Evolutionary conservation across 2,888 invertebrate species (phyloP).

Genomic region (Nomada flava): DNA sequence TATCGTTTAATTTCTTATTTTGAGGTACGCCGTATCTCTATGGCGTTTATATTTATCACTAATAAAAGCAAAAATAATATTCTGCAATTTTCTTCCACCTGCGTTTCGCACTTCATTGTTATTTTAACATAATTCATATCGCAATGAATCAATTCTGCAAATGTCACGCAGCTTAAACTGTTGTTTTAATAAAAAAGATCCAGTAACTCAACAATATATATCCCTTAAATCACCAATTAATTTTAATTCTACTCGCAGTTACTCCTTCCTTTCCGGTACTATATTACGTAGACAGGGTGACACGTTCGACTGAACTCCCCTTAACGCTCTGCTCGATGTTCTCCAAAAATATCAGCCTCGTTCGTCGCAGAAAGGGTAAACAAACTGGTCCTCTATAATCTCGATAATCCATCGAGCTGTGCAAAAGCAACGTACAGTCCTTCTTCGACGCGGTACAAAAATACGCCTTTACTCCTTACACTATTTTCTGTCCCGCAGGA

Average conservation of each 20-base stretch:
- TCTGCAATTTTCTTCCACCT: no score
- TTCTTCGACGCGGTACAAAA: constrained; percentile 21
- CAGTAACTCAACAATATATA: neutral
- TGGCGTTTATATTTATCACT: no score
- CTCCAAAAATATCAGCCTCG: constrained; percentile 64
- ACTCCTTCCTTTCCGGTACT: neutral
- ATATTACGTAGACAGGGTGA: constrained; percentile 11
- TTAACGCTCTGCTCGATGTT: constrained; percentile 18
- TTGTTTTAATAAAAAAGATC: neutral
- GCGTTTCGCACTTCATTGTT: no score
- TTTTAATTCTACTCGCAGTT: neutral
- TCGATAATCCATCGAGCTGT: constrained; percentile 70
- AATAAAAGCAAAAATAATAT: no score
- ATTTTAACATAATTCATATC: no score
- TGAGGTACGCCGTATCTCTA: no score
- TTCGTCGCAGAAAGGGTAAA: constrained; percentile 51
- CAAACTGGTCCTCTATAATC: constrained; percentile 69
- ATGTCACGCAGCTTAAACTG: no score
- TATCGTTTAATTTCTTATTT: no score
- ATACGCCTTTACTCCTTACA: constrained; percentile 26
- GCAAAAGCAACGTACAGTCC: constrained; percentile 67
- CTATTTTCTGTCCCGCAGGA: neutral
- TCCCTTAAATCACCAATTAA: no score
- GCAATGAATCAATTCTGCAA: no score
- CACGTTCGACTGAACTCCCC: constrained; percentile 8